A percentile compares a stretch with the other conserved stretches of the same genome.
phyloP scores from a whole-genome alignment of 2,113 vertebrate genomes.

The Sturnus vulgaris region DNA sequence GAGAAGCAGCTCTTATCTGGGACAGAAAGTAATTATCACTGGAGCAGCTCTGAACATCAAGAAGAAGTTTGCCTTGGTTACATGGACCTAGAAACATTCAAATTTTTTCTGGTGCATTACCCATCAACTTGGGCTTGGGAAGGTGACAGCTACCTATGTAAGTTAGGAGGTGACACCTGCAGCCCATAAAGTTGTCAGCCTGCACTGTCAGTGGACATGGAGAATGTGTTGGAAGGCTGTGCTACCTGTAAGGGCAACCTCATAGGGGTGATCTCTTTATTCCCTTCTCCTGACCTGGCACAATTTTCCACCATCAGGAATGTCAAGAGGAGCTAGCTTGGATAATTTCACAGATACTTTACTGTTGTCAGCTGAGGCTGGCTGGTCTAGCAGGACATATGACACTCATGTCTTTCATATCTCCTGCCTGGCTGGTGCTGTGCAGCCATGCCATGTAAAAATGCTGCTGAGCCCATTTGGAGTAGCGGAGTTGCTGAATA shows the following conservation, averaged over 20 bases:
- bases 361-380: not conserved
- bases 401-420: not conserved
- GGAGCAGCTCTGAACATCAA: not conserved
- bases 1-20: not conserved
- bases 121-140: not conserved
- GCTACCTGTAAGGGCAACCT: not conserved
- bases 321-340: rapidly evolving
- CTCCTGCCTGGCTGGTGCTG: not conserved
- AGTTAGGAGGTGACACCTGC: not conserved
- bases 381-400: not conserved
- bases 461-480: not conserved
- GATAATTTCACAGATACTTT: not conserved
- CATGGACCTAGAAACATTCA: not conserved
- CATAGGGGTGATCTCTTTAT: not conserved
- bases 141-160: not conserved
- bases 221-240: not conserved
- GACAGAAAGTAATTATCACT: not conserved
- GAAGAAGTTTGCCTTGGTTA: not conserved
- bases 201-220: not conserved
- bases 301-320: not conserved
- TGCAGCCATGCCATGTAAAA: not conserved
- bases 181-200: not conserved
- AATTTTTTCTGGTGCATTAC: not conserved
- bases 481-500: not conserved
- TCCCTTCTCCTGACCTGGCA: not conserved